Conservation (phyloP, 2,113 vertebrate genomes). For the Grantiella picta region DNA sequence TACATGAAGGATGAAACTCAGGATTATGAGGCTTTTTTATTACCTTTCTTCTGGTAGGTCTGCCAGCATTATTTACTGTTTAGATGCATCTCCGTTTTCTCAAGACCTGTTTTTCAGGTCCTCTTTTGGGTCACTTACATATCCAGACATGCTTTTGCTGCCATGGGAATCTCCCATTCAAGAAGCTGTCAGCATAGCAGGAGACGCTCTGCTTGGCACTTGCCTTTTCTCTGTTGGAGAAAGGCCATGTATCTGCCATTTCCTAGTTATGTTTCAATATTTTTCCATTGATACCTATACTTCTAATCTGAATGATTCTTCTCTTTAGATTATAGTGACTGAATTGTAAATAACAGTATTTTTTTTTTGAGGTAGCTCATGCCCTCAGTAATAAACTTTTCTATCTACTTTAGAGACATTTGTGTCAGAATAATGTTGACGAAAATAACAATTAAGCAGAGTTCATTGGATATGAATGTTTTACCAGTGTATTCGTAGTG, state of each 20-base stretch:
- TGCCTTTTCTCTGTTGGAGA: not conserved
- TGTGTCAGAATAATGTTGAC: not conserved
- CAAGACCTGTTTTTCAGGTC: constrained; percentile 51
- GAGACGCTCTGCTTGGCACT: not conserved
- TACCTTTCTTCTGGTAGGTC: not conserved
- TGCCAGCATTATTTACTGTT: constrained; percentile 45
- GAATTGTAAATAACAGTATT: not conserved
- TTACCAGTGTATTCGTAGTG: not conserved
- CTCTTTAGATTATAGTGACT: not conserved
- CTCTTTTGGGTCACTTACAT: constrained; percentile 1
- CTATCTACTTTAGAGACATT: not conserved
- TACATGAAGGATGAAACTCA: not conserved
- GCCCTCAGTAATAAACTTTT: not conserved
- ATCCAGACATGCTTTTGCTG: constrained; percentile 11
- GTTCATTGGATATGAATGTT: not conserved
- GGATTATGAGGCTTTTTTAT: not conserved
- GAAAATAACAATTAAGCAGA: not conserved
- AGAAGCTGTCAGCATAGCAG: not conserved
- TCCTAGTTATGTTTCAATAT: not conserved
- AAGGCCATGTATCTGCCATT: not conserved
- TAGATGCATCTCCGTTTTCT: constrained; percentile 16
- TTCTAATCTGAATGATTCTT: not conserved
- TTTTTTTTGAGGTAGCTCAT: not conserved
- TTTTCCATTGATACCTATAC: not conserved
- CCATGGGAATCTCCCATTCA: not conserved